Evolutionary conservation across 2,797 vertebrate genomes (phyloP).

Genomic region (Cuniculus paca): DNA sequence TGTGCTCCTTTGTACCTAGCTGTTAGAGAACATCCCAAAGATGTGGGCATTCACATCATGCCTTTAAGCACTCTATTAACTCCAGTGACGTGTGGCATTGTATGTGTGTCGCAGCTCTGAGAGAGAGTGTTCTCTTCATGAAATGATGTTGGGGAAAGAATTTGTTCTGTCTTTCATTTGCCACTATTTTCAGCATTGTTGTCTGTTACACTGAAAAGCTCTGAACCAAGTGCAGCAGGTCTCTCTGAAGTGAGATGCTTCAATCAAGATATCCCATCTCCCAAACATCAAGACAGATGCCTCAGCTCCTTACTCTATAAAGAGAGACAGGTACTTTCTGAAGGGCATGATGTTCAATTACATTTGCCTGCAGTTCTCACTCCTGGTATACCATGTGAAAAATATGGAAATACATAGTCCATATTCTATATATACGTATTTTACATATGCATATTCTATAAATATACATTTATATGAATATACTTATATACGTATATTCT

Average conservation of each 20-base stretch:
- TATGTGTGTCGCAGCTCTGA: background rate
- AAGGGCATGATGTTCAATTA: background rate
- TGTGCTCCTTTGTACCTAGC: background rate
- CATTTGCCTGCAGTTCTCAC: background rate
- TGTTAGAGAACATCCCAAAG: background rate
- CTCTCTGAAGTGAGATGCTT: background rate
- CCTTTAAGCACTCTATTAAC: conserved; percentile 47
- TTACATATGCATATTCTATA: background rate
- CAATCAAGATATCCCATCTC: background rate
- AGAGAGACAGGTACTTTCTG: background rate
- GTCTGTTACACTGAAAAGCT: background rate
- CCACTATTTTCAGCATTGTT: background rate
- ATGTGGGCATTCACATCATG: background rate
- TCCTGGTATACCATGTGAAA: background rate
- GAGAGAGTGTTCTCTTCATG: background rate
- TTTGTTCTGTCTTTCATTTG: background rate
- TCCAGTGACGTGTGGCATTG: conserved; percentile 47
- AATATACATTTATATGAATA: background rate
- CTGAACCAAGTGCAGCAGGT: background rate
- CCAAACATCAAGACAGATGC: background rate
- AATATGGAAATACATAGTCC: background rate
- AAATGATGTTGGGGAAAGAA: conserved; percentile 8
- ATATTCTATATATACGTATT: background rate
- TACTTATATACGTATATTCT: background rate
- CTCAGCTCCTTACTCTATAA: background rate